Evolutionary conservation across 2,113 vertebrate genomes (phyloP).

Genomic region (Desmodus rotundus): DNA sequence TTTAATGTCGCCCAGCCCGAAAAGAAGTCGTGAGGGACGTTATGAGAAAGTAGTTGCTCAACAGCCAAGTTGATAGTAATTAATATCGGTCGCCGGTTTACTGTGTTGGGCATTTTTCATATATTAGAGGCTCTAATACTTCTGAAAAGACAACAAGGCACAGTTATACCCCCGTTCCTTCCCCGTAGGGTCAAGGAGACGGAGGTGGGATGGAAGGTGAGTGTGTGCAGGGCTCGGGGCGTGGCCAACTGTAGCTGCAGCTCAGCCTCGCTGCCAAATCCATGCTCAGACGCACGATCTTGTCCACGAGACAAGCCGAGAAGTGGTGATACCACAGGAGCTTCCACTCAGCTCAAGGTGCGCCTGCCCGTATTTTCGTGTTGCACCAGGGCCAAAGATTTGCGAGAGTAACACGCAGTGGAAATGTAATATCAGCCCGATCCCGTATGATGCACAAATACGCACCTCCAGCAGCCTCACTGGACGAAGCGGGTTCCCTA

Average conservation of each 20-base stretch:
- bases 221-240: fast-evolving
- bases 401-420: no score
- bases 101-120: not conserved
- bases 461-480: fast-evolving
- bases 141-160: not conserved
- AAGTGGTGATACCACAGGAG: not conserved
- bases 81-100: not conserved
- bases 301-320: not conserved
- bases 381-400: not conserved
- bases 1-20: not conserved
- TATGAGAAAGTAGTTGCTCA: not conserved
- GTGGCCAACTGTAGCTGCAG: fast-evolving
- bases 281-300: not conserved
- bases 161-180: fast-evolving
- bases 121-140: not conserved
- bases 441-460: no score
- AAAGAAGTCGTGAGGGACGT: not conserved
- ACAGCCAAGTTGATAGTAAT: not conserved
- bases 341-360: no score
- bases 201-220: no score
- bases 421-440: fast-evolving
- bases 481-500: no score
- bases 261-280: no score
- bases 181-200: not conserved
- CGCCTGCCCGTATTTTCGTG: no score